phyloP scores from a whole-genome alignment of 2,113 vertebrate species.

The Crocuta crocuta region DNA sequence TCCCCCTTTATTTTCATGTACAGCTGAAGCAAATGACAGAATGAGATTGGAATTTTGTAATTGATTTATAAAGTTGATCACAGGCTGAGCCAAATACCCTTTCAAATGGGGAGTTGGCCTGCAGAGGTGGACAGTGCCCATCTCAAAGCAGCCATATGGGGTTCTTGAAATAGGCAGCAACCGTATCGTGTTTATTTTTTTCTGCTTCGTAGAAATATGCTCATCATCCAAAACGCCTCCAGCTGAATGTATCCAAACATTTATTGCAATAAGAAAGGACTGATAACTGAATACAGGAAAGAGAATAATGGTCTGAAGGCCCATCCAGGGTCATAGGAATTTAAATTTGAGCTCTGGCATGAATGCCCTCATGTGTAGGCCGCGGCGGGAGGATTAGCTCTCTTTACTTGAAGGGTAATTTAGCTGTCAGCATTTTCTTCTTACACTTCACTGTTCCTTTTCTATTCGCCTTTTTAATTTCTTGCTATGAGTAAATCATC shows the following conservation, averaged over 20 bases:
- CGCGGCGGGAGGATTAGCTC: conserved; percentile 15
- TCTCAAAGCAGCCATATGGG: background rate
- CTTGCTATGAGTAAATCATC: conserved; percentile 57
- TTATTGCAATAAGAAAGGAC: conserved; percentile 59
- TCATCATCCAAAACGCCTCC: conserved; percentile 50
- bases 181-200: conserved; percentile 57
- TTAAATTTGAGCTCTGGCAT: conserved; percentile 39
- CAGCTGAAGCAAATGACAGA: conserved; percentile 59
- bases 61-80: conserved; percentile 70
- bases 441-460: conserved; percentile 58
- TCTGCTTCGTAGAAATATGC: conserved; percentile 56
- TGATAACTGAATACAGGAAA: conserved; percentile 45
- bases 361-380: background rate
- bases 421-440: conserved; percentile 68
- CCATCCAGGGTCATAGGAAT: background rate
- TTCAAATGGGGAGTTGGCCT: conserved; percentile 29
- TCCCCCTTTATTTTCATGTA: background rate
- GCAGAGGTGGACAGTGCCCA: conserved; percentile 23
- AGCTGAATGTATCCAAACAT: conserved; percentile 57
- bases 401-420: conserved; percentile 64
- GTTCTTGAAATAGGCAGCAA: conserved; percentile 37
- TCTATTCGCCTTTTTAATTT: conserved; percentile 70
- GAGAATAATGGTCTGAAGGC: conserved; percentile 26
- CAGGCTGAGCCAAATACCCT: background rate
- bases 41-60: conserved; percentile 64